Percentiles rank a stretch among this genome's conserved stretches.
These are phyloP conservation scores for Achroia grisella DNA, from an alignment of 1,140 invertebrate genomes.

Conservation along the genomic window DNA sequence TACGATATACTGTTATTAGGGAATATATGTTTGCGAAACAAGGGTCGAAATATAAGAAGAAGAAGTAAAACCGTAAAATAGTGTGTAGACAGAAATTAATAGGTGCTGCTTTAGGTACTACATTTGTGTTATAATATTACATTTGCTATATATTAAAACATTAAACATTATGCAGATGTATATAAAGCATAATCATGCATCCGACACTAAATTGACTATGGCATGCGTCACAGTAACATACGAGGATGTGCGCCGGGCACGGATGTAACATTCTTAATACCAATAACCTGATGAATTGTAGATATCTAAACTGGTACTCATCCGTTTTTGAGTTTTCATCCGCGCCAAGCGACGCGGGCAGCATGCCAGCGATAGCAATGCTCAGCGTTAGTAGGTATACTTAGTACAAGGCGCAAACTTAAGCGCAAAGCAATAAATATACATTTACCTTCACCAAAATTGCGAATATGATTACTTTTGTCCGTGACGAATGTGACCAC, in stretches of 20 bases:
- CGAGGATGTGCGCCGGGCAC: conserved; percentile 17
- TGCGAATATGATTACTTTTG: conserved; percentile 74
- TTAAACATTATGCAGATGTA: too few relatives aligned
- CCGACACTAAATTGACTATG: neutral
- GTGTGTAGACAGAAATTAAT: too few relatives aligned
- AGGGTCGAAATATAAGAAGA: too few relatives aligned
- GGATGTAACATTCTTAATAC: conserved; percentile 12
- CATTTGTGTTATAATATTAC: too few relatives aligned
- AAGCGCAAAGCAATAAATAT: conserved; percentile 71
- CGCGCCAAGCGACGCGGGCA: conserved; percentile 35
- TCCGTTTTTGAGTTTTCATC: conserved; percentile 13
- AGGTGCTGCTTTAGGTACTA: too few relatives aligned
- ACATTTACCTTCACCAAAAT: conserved; percentile 77
- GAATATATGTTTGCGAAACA: too few relatives aligned
- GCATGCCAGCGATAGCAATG: conserved; percentile 44
- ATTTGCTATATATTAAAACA: too few relatives aligned
- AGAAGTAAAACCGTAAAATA: too few relatives aligned
- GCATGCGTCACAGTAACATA: conserved; percentile 13
- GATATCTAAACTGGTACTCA: too few relatives aligned
- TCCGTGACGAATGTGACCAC: conserved; percentile 75
- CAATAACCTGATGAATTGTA: neutral
- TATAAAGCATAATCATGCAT: too few relatives aligned
- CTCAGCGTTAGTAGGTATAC: conserved; percentile 35
- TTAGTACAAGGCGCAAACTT: conserved; percentile 49
- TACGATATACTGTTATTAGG: too few relatives aligned